A percentile compares a stretch with the other conserved stretches of the same genome.
Evolutionary conservation across 2,888 invertebrate species (phyloP).

Genomic region (Euplexia lucipara): DNA sequence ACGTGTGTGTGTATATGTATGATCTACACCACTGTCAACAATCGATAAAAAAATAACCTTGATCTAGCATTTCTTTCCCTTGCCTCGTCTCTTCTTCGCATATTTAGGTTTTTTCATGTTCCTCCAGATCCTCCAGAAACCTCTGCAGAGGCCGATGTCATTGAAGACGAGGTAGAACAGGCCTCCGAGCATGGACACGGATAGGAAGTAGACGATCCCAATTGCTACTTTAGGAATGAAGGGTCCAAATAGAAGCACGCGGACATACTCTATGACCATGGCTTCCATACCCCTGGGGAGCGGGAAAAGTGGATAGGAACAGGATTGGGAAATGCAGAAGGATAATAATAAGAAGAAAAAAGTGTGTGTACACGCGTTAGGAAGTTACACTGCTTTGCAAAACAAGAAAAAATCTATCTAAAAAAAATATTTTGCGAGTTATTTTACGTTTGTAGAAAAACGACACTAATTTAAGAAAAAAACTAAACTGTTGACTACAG

Average conservation of each 20-base stretch:
- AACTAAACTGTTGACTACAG: no score
- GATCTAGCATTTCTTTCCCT: constrained; percentile 21
- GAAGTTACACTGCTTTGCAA: no score
- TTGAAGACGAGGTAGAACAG: constrained; percentile 94
- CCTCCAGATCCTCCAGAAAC: constrained; percentile 94
- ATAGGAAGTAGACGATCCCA: constrained; percentile 91
- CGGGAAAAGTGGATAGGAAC: constrained; percentile 50
- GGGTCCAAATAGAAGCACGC: constrained; percentile 93
- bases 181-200: constrained; percentile 93
- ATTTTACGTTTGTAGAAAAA: no score
- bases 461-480: no score
- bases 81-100: background rate
- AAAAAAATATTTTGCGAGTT: no score
- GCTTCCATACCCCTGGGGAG: constrained; percentile 95
- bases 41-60: constrained; percentile 39
- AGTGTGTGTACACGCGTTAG: no score
- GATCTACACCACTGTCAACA: constrained; percentile 25
- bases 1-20: no score
- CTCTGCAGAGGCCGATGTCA: constrained; percentile 94
- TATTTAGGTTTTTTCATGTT: constrained; percentile 77
- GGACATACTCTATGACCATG: constrained; percentile 94
- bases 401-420: no score
- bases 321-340: background rate
- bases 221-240: constrained; percentile 93
- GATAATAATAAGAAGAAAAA: no score